phyloP scores from a whole-genome alignment of 1,140 invertebrate genomes.

The Spodoptera frugiperda region DNA sequence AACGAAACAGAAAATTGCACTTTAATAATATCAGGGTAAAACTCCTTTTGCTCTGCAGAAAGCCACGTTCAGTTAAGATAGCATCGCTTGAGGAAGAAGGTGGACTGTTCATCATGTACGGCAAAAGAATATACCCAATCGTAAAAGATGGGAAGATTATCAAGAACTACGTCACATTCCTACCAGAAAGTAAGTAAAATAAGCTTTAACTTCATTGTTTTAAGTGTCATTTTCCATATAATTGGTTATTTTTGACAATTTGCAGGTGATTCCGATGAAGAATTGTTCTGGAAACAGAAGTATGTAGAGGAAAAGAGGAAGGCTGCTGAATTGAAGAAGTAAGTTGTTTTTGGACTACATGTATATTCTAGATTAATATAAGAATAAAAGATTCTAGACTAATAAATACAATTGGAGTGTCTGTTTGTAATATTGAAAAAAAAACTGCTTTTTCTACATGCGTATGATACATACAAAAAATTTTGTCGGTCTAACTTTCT shows the following conservation, averaged over 20 bases:
- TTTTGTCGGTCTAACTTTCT: too few relatives aligned
- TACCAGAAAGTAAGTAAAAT: slow-evolving; percentile 64
- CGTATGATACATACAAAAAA: too few relatives aligned
- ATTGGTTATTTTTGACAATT: slow-evolving; percentile 40
- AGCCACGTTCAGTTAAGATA: slow-evolving; percentile 68
- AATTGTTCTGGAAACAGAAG: slow-evolving; percentile 75
- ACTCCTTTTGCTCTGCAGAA: slow-evolving; percentile 58
- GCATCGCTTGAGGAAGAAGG: slow-evolving; percentile 72
- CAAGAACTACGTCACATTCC: slow-evolving; percentile 67
- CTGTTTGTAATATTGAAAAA: too few relatives aligned
- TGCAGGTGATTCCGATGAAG: slow-evolving; percentile 68
- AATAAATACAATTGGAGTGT: too few relatives aligned
- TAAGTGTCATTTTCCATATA: neutral
- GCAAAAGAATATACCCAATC: slow-evolving; percentile 75
- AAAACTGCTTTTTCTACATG: too few relatives aligned
- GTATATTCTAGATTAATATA: too few relatives aligned
- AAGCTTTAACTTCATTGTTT: neutral
- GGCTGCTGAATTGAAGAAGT: slow-evolving; percentile 69
- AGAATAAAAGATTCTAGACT: too few relatives aligned
- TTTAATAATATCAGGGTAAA: neutral
- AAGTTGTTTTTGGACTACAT: slow-evolving; percentile 37
- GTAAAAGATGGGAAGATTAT: slow-evolving; percentile 69
- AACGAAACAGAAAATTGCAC: neutral
- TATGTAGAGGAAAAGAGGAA: slow-evolving; percentile 76
- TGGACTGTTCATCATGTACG: slow-evolving; percentile 71